These are phyloP conservation scores for Hemicrepidius hirtus DNA, from an alignment of 2,888 invertebrate genomes.

Conservation along the genomic window DNA sequence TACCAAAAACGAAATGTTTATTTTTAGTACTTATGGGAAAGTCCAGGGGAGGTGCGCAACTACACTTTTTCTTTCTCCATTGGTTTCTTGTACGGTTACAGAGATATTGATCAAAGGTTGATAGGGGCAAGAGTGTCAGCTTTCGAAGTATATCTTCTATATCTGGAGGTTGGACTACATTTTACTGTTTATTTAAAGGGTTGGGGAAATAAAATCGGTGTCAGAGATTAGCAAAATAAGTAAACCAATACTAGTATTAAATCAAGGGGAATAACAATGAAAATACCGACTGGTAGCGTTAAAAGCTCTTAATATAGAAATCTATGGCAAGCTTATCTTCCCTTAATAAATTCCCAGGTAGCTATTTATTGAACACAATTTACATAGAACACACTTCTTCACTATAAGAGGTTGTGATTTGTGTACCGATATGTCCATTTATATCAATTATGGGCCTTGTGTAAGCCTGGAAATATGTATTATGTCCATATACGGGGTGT, in stretches of 20 bases:
- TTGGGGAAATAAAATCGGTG: constrained; percentile 41
- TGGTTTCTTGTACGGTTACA: too few species aligned
- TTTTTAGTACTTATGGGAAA: too few species aligned
- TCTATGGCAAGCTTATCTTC: constrained; percentile 60
- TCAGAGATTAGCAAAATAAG: constrained; percentile 58
- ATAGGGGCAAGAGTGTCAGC: too few species aligned
- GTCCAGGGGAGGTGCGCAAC: too few species aligned
- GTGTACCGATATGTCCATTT: constrained; percentile 59
- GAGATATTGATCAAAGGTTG: too few species aligned
- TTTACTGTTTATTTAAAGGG: constrained; percentile 35
- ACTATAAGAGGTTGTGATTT: constrained; percentile 64
- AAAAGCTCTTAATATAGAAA: constrained; percentile 63
- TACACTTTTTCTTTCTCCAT: too few species aligned
- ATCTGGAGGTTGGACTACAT: neutral
- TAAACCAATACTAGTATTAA: constrained; percentile 60
- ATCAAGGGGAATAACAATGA: constrained; percentile 58
- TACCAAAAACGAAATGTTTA: too few species aligned
- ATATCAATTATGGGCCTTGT: constrained; percentile 62
- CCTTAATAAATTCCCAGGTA: constrained; percentile 63
- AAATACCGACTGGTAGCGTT: constrained; percentile 55
- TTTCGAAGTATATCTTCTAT: neutral
- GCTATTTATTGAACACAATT: constrained; percentile 67
- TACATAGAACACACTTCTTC: constrained; percentile 70
- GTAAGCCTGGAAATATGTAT: constrained; percentile 55
- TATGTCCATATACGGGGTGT: constrained; percentile 55